These are phyloP conservation scores for Scaptomyza tumidula DNA, from an alignment of 2,888 invertebrate genomes.

Conservation along the genomic window DNA sequence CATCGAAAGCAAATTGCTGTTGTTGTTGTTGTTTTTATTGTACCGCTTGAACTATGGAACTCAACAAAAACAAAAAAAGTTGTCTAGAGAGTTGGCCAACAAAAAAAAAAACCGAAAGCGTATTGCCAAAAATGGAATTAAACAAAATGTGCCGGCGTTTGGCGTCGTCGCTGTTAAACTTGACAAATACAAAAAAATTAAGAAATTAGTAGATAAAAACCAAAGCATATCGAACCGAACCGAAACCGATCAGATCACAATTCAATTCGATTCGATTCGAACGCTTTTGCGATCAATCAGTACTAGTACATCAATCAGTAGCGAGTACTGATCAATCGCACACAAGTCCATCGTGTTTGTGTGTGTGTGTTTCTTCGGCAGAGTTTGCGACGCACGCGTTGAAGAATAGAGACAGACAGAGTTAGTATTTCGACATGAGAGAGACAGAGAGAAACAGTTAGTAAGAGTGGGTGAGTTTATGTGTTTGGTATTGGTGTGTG, in stretches of 20 bases:
- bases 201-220: constrained; percentile 44
- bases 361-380: constrained; percentile 35
- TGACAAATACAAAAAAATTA: constrained; percentile 59
- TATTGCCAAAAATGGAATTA: constrained; percentile 72
- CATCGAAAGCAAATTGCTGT: constrained; percentile 75
- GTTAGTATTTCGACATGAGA: constrained; percentile 55
- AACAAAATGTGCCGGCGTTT: constrained; percentile 78
- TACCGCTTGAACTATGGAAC: constrained; percentile 42
- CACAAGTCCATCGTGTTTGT: constrained; percentile 34
- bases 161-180: constrained; percentile 78
- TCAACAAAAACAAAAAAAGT: constrained; percentile 20
- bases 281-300: constrained; percentile 48
- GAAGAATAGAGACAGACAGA: constrained; percentile 44
- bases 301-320: constrained; percentile 9
- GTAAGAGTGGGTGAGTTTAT: constrained; percentile 22
- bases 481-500: constrained; percentile 12
- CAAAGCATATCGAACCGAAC: constrained; percentile 57
- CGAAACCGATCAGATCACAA: constrained; percentile 14
- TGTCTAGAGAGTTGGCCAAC: constrained; percentile 63
- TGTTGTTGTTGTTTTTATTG: constrained; percentile 23
- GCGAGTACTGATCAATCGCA: constrained; percentile 45
- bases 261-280: constrained; percentile 2
- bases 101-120: constrained; percentile 70
- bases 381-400: constrained; percentile 50
- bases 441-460: constrained; percentile 54